These are phyloP conservation scores for Bombus breviceps DNA, from an alignment of 1,140 invertebrate species.

Conservation along the genomic window DNA sequence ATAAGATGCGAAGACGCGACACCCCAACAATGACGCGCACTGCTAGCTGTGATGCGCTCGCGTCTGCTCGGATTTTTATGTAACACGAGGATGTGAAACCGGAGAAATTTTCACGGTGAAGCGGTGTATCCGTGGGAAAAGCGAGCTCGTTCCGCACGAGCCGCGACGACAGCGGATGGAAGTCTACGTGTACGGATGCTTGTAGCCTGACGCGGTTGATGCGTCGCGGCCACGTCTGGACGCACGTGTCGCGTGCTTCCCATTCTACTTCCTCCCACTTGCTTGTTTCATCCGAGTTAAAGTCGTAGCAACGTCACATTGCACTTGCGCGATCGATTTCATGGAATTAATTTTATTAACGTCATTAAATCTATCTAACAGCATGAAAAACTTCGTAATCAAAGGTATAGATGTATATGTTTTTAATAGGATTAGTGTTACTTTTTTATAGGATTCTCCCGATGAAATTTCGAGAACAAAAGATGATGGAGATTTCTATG, in stretches of 20 bases:
- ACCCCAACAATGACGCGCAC: not conserved
- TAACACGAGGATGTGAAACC: constrained; percentile 69
- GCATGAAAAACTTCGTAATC: too few species aligned
- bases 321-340: not conserved
- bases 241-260: constrained; percentile 10
- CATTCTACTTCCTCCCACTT: not conserved
- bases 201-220: not conserved
- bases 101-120: constrained; percentile 67
- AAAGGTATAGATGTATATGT: too few species aligned
- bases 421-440: too few species aligned
- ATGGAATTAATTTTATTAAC: not conserved
- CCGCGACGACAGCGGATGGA: constrained; percentile 30
- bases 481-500: too few species aligned
- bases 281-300: not conserved
- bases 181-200: not conserved
- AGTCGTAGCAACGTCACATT: not conserved
- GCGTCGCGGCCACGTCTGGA: constrained; percentile 16
- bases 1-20: not conserved
- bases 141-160: constrained; percentile 44
- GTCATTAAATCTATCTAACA: not conserved
- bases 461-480: not conserved
- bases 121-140: constrained; percentile 56
- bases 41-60: constrained; percentile 15
- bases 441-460: not conserved
- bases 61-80: constrained; percentile 69